These are phyloP conservation scores for Prionchulus punctatus DNA, from an alignment of 2,888 invertebrate genomes.

Conservation along the genomic window DNA sequence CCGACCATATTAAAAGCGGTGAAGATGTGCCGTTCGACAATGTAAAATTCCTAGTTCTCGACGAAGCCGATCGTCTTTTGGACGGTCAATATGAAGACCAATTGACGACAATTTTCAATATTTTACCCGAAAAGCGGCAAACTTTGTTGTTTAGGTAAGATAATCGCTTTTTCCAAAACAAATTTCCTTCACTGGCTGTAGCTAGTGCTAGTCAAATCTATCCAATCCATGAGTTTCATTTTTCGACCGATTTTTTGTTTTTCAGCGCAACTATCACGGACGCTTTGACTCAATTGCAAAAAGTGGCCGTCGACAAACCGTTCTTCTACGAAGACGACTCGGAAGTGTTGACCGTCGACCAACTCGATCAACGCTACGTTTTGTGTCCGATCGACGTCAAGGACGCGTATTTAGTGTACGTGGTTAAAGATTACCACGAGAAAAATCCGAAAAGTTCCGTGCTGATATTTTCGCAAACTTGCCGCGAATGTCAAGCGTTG, in stretches of 20 bases:
- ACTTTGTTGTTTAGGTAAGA: slow-evolving; percentile 33
- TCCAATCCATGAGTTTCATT: too few species aligned
- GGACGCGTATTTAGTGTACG: slow-evolving; percentile 60
- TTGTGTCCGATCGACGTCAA: slow-evolving; percentile 75
- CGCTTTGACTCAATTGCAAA: slow-evolving; percentile 51
- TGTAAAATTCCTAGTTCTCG: slow-evolving; percentile 70
- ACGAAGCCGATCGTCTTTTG: slow-evolving; percentile 80
- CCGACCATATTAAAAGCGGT: slow-evolving; percentile 67
- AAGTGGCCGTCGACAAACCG: slow-evolving; percentile 28
- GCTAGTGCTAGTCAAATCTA: too few species aligned
- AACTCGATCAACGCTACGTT: slow-evolving; percentile 73
- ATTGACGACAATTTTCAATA: slow-evolving; percentile 64
- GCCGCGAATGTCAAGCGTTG: slow-evolving; percentile 37
- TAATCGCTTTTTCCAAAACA: neutral
- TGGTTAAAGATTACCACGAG: slow-evolving; percentile 50
- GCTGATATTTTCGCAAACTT: slow-evolving; percentile 86
- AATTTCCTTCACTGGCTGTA: too few species aligned
- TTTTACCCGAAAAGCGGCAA: slow-evolving; percentile 37
- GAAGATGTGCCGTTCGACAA: slow-evolving; percentile 46
- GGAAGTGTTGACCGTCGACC: slow-evolving; percentile 17
- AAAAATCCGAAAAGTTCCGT: slow-evolving; percentile 59
- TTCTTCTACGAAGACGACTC: slow-evolving; percentile 49
- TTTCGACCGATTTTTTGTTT: neutral
- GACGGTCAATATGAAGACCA: slow-evolving; percentile 39
- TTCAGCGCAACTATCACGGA: slow-evolving; percentile 73